Evolutionary conservation across 2,888 invertebrate genomes (phyloP).

Genomic region (Phaonia tiefii): DNA sequence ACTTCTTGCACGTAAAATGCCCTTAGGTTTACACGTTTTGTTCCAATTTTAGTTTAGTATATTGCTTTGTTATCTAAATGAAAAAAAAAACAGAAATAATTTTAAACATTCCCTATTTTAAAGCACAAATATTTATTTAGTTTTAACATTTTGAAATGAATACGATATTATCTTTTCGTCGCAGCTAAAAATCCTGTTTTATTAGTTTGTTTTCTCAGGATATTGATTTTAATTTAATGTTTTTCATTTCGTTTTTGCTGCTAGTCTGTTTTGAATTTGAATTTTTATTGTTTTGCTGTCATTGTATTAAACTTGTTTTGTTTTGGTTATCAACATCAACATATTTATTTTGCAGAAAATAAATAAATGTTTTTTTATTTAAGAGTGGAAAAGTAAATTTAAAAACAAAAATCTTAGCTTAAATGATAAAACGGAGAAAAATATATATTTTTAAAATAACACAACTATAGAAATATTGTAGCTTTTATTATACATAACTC

Average conservation of each 20-base stretch:
- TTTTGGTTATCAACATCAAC: neutral
- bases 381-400: neutral
- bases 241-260: conserved; percentile 39
- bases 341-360: conserved; percentile 40
- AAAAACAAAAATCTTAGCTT: conserved; percentile 11
- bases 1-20: too few relatives aligned
- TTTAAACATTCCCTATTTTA: conserved; percentile 21
- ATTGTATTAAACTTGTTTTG: conserved; percentile 17
- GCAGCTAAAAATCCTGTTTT: too few relatives aligned
- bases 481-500: conserved; percentile 1
- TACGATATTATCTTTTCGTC: too few relatives aligned
- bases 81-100: neutral
- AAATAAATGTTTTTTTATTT: conserved; percentile 39
- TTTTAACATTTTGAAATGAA: conserved; percentile 32
- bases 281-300: conserved; percentile 21
- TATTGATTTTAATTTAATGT: conserved; percentile 7
- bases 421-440: conserved; percentile 24
- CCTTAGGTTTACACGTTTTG: too few relatives aligned
- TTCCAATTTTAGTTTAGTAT: too few relatives aligned
- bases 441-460: conserved; percentile 29
- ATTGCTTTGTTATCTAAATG: too few relatives aligned
- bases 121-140: conserved; percentile 33
- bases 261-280: conserved; percentile 30
- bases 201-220: too few relatives aligned
- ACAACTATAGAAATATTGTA: conserved; percentile 25